These are phyloP conservation scores for Odontophorus gujanensis DNA, from an alignment of 2,113 vertebrate genomes.

Conservation along the genomic window DNA sequence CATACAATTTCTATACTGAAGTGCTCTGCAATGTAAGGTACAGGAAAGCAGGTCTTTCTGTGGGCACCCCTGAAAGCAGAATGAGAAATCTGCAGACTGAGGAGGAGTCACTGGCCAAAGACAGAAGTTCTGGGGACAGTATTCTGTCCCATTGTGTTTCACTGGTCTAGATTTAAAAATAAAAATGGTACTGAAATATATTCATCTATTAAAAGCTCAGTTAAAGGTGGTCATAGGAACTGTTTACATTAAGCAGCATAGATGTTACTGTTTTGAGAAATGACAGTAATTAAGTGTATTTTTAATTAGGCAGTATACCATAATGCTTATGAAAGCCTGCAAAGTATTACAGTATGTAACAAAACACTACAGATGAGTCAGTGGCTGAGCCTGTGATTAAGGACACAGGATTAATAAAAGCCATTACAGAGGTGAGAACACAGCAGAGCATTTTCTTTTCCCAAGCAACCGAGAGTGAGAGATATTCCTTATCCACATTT, in stretches of 20 bases:
- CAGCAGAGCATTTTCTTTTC: not conserved
- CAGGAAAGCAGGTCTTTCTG: not conserved
- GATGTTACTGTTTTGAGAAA: not conserved
- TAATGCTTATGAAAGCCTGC: not conserved
- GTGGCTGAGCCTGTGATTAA: constrained; percentile 8
- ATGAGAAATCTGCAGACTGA: not conserved
- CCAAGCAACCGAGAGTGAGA: not conserved
- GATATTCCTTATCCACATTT: not conserved
- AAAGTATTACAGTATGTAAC: not conserved
- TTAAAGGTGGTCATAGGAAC: not conserved
- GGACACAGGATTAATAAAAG: not conserved
- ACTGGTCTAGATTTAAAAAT: not conserved
- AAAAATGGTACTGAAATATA: not conserved
- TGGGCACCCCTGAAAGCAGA: not conserved
- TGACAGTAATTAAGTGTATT: not conserved
- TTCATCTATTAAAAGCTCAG: not conserved
- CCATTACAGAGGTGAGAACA: not conserved
- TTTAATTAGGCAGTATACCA: fast-evolving
- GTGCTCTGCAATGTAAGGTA: not conserved
- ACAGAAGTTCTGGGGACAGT: not conserved
- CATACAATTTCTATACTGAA: not conserved
- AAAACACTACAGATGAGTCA: not conserved
- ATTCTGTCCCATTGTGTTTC: not conserved
- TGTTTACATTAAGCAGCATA: too few species aligned
- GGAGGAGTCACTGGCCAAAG: not conserved